These are phyloP conservation scores for Bergia puertoricense DNA, from an alignment of 92 coral and sea anemone species.

Conservation along the genomic window DNA sequence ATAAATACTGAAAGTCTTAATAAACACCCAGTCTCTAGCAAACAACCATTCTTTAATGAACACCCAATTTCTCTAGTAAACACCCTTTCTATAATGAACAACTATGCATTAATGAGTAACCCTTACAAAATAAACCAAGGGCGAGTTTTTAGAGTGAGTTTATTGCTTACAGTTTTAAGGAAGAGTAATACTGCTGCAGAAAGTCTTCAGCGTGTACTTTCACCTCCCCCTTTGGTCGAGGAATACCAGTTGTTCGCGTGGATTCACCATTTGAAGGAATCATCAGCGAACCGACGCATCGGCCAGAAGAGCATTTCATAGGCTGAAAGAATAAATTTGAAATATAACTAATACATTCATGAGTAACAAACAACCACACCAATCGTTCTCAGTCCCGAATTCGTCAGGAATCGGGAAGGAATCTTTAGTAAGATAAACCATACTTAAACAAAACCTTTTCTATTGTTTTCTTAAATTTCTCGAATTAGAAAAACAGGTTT, in stretches of 20 bases:
- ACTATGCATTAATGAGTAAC: too few relatives aligned
- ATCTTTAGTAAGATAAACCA: too few relatives aligned
- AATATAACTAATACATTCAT: not conserved
- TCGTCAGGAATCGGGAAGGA: too few relatives aligned
- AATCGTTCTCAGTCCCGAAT: not conserved
- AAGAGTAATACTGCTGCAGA: conserved; percentile 56
- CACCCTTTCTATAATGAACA: too few relatives aligned
- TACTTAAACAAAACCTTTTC: too few relatives aligned
- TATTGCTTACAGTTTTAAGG: conserved; percentile 54
- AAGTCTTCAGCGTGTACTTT: conserved; percentile 66
- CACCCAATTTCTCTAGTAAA: too few relatives aligned
- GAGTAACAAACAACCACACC: not conserved
- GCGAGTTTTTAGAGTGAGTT: too few relatives aligned
- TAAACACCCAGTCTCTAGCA: too few relatives aligned
- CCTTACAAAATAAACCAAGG: not conserved
- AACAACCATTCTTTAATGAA: too few relatives aligned
- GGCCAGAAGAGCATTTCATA: conserved; percentile 49
- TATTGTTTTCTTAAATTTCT: too few relatives aligned
- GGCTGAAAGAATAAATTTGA: conserved; percentile 34
- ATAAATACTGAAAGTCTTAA: too few relatives aligned
- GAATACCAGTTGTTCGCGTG: conserved; percentile 53
- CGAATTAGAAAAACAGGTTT: too few relatives aligned
- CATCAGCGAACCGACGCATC: conserved; percentile 75
- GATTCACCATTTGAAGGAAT: conserved; percentile 51
- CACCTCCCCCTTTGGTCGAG: conserved; percentile 57